A percentile compares a stretch with the other conserved stretches of the same genome.
These are phyloP conservation scores for Drosophila punjabiensis DNA, from an alignment of 1,140 invertebrate species.

Conservation along the genomic window DNA sequence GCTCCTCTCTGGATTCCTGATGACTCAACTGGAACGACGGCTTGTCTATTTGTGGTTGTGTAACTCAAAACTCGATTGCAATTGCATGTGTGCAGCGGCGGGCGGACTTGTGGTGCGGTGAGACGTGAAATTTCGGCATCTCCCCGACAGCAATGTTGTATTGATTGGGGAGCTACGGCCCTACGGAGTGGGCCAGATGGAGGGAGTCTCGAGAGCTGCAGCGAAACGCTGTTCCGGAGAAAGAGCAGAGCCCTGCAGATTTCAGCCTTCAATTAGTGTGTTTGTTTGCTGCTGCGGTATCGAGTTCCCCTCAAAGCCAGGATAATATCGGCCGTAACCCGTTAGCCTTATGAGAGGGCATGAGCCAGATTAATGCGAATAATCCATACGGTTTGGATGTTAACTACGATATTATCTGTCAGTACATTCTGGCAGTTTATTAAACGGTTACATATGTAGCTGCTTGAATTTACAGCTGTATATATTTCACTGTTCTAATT, in stretches of 20 bases:
- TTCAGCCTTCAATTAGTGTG: constrained; percentile 40
- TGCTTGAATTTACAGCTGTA: neutral
- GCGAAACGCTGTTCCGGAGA: constrained; percentile 2
- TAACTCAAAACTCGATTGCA: constrained; percentile 75
- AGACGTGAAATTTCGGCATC: constrained; percentile 32
- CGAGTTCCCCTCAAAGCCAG: constrained; percentile 15
- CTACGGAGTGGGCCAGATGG: neutral
- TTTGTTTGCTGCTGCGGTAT: constrained; percentile 35
- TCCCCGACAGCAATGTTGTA: constrained; percentile 16
- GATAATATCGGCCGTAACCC: neutral
- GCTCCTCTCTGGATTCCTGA: constrained; percentile 33
- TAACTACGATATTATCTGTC: constrained; percentile 4
- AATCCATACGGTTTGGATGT: neutral
- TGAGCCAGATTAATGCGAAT: constrained; percentile 16
- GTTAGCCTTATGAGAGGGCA: neutral
- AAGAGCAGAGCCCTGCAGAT: constrained; percentile 10
- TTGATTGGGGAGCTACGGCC: constrained; percentile 32
- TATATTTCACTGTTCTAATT: neutral
- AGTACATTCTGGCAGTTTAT: neutral
- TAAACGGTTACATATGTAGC: neutral
- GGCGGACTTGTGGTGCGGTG: constrained; percentile 13
- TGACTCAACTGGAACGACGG: constrained; percentile 63
- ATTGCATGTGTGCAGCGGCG: constrained; percentile 47
- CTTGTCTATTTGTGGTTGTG: constrained; percentile 74
- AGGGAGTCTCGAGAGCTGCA: neutral